Conservation (phyloP, 2,113 vertebrate species). For the Campylomormyrus tamandua region DNA sequence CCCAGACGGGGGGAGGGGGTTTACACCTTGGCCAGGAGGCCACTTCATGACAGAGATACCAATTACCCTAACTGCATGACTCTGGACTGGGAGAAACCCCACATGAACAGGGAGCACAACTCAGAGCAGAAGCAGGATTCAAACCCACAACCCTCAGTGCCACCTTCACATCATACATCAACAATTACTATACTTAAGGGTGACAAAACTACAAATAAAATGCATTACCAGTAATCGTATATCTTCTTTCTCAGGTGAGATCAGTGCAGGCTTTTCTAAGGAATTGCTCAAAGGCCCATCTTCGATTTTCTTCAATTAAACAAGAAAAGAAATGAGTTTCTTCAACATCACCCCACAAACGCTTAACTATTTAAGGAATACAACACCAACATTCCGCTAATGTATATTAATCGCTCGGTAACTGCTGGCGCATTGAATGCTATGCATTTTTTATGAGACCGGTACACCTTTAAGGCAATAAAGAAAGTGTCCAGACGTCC, state of each 20-base stretch:
- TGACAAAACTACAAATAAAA: not conserved
- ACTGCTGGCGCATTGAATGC: not conserved
- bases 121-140: not conserved
- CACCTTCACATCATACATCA: not conserved
- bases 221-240: conserved; percentile 35
- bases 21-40: not conserved
- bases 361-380: not conserved
- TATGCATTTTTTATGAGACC: not conserved
- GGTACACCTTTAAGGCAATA: conserved; percentile 1
- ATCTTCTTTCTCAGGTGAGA: conserved; percentile 34
- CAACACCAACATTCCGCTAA: not conserved
- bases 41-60: not conserved
- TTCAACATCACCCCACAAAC: not conserved
- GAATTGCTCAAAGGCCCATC: conserved; percentile 61
- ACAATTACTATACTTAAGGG: not conserved
- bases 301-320: not conserved
- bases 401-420: not conserved
- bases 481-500: not conserved
- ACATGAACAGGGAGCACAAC: not conserved
- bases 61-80: not conserved
- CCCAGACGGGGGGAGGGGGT: not conserved
- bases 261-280: conserved; percentile 57
- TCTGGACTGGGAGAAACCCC: not conserved
- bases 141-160: not conserved
- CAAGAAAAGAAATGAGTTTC: not conserved